Base-by-base conservation (phyloP, 2,797 vertebrate genomes). In the Podarcis siculus region DNA sequence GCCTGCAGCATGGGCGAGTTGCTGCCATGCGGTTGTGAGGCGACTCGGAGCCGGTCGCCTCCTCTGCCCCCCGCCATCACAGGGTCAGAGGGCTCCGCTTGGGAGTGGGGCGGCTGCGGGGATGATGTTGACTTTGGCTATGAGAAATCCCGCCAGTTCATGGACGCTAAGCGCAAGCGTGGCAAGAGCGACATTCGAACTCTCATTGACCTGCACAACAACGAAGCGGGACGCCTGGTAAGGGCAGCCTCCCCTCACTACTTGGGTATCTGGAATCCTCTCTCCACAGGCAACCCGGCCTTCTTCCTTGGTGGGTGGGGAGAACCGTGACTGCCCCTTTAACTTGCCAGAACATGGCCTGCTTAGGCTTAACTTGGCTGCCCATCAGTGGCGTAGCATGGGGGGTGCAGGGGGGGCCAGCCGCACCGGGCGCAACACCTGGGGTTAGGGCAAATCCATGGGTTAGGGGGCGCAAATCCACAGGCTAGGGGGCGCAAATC, bases 1-100 rank as follows among this genome's bases (percentile, higher is more conserved):
- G 99, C 99, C 94, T 99, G 99, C 97, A 99, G 98, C 89, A 99
- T 99, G 99, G 99, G 99, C 0, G 99, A 99, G 94, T 97, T 99
- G 84, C 95, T 99, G 95, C 99, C 98, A 96, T 99, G 99, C 0
- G 98, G 99, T 91, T 99, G 99, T 0, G 98, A 99, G 95, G 98
- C 98, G 5, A 98, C 98, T 0, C 96, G 98, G 1, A 98, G 98
- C 93, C 96, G 98, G 81, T 96, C 98, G 1, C 98, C 98, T 0
- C 98, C 98, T 0, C 96, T 95, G 3, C 97, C 97, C 2, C 93
- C 97, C 0, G 93, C 95, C 0, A 90, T 97, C 12, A 88, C 97
- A 0, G 95, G 98, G 0, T 95, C 95, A 0, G 98, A 98, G 21
- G 98, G 97, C 45, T 97, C 98, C 0, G 98, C 98, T 93, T 99